Evolutionary conservation across 2,113 vertebrate genomes (phyloP), one percentile per base, ranked within the genome.

Genomic region (Microcebus tavaratra): DNA sequence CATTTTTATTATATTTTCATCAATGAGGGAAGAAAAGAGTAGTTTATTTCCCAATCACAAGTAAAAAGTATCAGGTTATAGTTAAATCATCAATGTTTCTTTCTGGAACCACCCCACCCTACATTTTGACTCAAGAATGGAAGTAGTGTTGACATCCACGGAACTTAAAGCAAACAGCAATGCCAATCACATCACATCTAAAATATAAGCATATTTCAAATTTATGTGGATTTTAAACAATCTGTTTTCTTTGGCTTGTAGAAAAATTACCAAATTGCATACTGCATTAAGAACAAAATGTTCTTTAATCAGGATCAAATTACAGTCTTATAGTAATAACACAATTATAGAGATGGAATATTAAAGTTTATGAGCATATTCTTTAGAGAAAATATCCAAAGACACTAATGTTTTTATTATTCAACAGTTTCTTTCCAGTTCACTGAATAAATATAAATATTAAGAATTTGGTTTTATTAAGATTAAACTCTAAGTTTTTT

Each of bases 231-330:
- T 93, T 97, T 85, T 73, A 89, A 95, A 90, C 75, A 96, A 90
- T 89, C 61, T 95, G 83, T 76, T 95, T 97, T 70, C 61, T 89
- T 87, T 96, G 92, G 90, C 92, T 90, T 93, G 27, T 90, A 89
- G 61, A 83, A 96, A 93, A 88, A 88, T 86, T 91, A 76, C 57
- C 70, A 91, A 73, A 88, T 72, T 96, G 45, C 90, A 96, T 88
- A 93, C 79, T 96, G 80, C 79, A 83, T 89, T 89, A 95, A 96
- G 79, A 96, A 80, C n/a, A 96, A 94, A 96, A 79, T 91, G 20
- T 93, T 88, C 85, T 97, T 93, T 83, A 93, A 97, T 95, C 68
- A 83, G 20, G 50, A 90, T 97, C 80, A 95, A 86, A 80, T 96
- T 86, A 83, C 53, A 87, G 39, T 93, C 57, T 83, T 80, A 95